These are phyloP conservation scores for Idris sp. DNA, from an alignment of 1,140 invertebrate genomes.

Conservation along the genomic window DNA sequence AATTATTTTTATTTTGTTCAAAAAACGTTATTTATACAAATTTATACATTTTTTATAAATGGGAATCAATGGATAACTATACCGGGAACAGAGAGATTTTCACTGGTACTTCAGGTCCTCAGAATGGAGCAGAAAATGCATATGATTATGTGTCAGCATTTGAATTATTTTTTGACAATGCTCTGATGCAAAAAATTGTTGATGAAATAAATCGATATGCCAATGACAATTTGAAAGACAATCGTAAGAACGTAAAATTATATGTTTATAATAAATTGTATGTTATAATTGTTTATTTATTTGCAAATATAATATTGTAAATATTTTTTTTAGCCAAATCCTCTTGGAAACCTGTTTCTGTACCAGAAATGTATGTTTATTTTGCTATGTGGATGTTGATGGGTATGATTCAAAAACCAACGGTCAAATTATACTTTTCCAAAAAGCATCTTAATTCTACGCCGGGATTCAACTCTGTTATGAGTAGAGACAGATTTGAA, in stretches of 20 bases:
- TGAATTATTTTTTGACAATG: slow-evolving; percentile 19
- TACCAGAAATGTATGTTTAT: slow-evolving; percentile 19
- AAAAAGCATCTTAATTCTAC: slow-evolving; percentile 52
- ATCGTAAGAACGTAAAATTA: too few species aligned
- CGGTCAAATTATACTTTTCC: slow-evolving; percentile 57
- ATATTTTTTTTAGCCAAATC: too few species aligned
- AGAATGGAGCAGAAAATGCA: slow-evolving; percentile 17
- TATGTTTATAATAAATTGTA: not conserved
- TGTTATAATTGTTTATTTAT: not conserved
- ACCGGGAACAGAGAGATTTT: slow-evolving; percentile 9
- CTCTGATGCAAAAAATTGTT: slow-evolving; percentile 2
- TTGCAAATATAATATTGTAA: too few species aligned
- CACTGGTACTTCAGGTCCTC: slow-evolving; percentile 3
- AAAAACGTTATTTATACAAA: slow-evolving; percentile 1
- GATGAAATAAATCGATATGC: too few species aligned
- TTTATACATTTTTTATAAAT: slow-evolving; percentile 13
- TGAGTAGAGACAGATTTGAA: slow-evolving; percentile 54
- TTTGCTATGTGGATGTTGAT: slow-evolving; percentile 16
- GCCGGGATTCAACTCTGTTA: slow-evolving; percentile 56
- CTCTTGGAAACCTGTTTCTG: slow-evolving; percentile 2
- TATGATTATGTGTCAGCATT: slow-evolving; percentile 11
- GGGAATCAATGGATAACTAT: slow-evolving; percentile 6
- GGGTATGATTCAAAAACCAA: slow-evolving; percentile 32
- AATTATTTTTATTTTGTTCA: not conserved
- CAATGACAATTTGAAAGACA: not conserved